Evolutionary conservation across 2,797 vertebrate genomes (phyloP).

Genomic region (Pitangus sulphuratus): DNA sequence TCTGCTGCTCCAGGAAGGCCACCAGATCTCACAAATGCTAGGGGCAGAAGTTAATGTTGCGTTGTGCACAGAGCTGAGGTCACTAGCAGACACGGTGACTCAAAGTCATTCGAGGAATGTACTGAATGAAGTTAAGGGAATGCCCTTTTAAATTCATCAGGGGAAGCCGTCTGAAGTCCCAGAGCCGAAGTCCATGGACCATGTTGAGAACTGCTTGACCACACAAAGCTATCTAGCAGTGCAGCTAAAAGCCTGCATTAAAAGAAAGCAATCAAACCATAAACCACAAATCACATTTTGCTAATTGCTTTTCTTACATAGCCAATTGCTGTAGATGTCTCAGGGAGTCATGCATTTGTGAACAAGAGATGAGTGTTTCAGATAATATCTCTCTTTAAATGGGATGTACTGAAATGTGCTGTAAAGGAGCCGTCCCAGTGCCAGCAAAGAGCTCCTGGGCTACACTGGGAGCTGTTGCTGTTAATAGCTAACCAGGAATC

Average conservation of each 20-base stretch:
- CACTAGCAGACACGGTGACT: background rate
- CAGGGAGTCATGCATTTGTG: background rate
- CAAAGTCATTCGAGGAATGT: background rate
- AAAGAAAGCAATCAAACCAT: background rate
- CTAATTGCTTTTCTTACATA: constrained; percentile 40
- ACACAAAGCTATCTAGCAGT: background rate
- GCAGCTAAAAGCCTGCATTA: background rate
- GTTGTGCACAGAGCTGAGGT: background rate
- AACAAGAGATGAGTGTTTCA: background rate
- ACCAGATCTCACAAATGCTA: background rate
- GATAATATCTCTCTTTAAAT: background rate
- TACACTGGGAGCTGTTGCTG: background rate
- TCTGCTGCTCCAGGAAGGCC: background rate
- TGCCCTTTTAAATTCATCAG: background rate
- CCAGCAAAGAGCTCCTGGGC: background rate
- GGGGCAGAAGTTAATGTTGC: background rate
- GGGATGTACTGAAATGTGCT: background rate
- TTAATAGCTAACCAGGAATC: background rate
- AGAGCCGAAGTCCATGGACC: background rate
- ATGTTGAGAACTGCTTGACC: background rate
- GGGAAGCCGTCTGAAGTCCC: background rate
- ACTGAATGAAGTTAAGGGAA: background rate
- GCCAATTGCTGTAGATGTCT: constrained; percentile 15
- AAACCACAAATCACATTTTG: constrained; percentile 20
- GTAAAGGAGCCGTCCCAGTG: background rate